These are phyloP conservation scores for Orthosia gracilis DNA, from an alignment of 2,888 invertebrate species.

Conservation along the genomic window DNA sequence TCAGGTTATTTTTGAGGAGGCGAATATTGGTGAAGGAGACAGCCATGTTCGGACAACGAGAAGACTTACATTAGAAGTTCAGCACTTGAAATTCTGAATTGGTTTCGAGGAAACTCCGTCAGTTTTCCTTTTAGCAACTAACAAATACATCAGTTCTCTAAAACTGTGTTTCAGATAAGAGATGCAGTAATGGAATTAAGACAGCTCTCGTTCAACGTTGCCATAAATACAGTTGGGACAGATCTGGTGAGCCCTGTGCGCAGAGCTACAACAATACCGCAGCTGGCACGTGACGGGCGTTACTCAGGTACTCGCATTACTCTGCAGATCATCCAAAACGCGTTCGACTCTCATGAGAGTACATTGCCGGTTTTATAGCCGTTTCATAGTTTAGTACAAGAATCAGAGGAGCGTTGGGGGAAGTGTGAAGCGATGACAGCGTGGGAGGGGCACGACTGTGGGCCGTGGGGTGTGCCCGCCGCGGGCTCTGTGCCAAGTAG, in stretches of 20 bases:
- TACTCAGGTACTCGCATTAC: slow-evolving; percentile 69
- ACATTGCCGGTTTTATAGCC: slow-evolving; percentile 79
- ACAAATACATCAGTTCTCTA: neutral
- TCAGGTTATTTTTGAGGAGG: neutral
- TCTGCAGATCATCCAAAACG: slow-evolving; percentile 67
- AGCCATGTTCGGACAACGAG: neutral
- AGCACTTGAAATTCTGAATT: slow-evolving; percentile 1
- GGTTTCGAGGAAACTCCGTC: neutral
- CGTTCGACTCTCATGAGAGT: slow-evolving; percentile 69
- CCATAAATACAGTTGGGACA: slow-evolving; percentile 63
- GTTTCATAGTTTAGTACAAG: slow-evolving; percentile 79
- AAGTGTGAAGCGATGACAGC: slow-evolving; percentile 80
- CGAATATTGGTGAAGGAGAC: too few relatives aligned
- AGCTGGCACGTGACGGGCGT: slow-evolving; percentile 66
- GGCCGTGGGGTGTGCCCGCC: slow-evolving; percentile 80
- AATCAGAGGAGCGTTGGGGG: slow-evolving; percentile 80
- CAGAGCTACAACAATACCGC: slow-evolving; percentile 62
- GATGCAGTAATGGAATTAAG: slow-evolving; percentile 32
- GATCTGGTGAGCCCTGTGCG: slow-evolving; percentile 48
- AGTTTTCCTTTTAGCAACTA: neutral
- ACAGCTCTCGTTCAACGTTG: slow-evolving; percentile 39
- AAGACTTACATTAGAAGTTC: slow-evolving; percentile 3
- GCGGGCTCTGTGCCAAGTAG: slow-evolving; percentile 87
- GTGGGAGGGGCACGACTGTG: slow-evolving; percentile 79
- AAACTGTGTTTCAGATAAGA: neutral